A percentile compares a stretch with the other conserved stretches of the same genome.
Evolutionary conservation across 2,113 vertebrate species (phyloP).

Genomic region (Sitta europaea): DNA sequence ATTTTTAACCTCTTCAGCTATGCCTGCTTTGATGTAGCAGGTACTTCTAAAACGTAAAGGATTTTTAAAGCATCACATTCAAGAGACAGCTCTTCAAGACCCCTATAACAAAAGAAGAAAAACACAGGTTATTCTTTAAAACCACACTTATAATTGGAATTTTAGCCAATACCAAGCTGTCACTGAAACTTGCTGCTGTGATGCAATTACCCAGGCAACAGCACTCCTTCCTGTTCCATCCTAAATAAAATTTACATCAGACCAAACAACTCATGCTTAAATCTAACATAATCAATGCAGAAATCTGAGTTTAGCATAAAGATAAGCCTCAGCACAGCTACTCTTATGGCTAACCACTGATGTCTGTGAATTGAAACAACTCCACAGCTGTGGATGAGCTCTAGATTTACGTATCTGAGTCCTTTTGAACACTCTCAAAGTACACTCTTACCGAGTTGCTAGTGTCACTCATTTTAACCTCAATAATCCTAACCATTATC

Average conservation of each 20-base stretch:
- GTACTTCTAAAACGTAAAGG: background rate
- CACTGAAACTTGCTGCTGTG: background rate
- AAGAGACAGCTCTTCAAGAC: background rate
- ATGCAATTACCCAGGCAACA: background rate
- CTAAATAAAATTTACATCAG: conserved; percentile 2
- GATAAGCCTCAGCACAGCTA: background rate
- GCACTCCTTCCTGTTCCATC: background rate
- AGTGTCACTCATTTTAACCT: background rate
- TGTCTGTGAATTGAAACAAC: background rate
- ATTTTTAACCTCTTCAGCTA: background rate
- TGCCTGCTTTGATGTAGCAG: background rate
- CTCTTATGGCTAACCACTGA: background rate
- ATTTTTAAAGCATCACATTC: background rate
- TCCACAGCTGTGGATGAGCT: background rate
- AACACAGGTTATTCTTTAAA: background rate
- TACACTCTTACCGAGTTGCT: fast-evolving
- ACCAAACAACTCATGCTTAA: background rate
- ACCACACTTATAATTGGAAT: background rate
- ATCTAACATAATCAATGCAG: background rate
- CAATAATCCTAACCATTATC: background rate
- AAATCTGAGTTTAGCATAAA: background rate
- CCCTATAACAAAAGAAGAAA: background rate
- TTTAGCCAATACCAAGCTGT: background rate
- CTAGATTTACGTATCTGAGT: background rate
- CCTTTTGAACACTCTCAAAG: background rate